Conservation (phyloP, 2,888 invertebrate species). For the Amitus sp. region DNA sequence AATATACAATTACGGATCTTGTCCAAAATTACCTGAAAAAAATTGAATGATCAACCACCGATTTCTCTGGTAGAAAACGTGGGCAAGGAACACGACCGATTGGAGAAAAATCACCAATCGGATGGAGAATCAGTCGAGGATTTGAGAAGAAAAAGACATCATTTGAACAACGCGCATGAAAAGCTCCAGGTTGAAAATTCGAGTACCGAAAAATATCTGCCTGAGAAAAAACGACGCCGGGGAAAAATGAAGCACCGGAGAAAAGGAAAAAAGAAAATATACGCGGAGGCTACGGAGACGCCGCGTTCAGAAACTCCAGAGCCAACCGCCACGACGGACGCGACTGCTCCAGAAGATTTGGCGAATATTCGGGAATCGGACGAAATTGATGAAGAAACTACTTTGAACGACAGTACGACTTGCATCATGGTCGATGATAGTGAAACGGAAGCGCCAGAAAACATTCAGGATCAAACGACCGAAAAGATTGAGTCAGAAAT, state of each 20-base stretch:
- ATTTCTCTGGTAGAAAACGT: neutral
- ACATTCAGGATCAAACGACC: neutral
- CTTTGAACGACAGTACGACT: conserved; percentile 3
- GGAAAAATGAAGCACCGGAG: neutral
- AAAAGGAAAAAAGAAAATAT: neutral
- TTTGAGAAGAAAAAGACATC: neutral
- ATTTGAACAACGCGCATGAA: neutral
- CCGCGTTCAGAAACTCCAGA: neutral
- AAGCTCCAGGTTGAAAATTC: neutral
- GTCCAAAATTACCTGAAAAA: no score
- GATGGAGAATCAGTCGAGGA: neutral
- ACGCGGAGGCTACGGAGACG: neutral
- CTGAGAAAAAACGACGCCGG: neutral
- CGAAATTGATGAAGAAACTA: neutral
- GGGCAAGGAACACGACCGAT: neutral
- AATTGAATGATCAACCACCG: no score
- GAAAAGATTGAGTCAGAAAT: neutral
- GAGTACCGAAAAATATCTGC: neutral
- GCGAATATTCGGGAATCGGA: neutral
- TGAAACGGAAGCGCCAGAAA: neutral
- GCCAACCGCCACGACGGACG: neutral
- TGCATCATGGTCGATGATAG: neutral
- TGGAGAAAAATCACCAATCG: neutral
- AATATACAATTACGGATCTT: no score
- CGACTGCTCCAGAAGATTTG: neutral